Evolutionary conservation across 2,888 invertebrate genomes (phyloP), one percentile per base, ranked within the genome.

Genomic region (Linnaemya tessellans): DNA sequence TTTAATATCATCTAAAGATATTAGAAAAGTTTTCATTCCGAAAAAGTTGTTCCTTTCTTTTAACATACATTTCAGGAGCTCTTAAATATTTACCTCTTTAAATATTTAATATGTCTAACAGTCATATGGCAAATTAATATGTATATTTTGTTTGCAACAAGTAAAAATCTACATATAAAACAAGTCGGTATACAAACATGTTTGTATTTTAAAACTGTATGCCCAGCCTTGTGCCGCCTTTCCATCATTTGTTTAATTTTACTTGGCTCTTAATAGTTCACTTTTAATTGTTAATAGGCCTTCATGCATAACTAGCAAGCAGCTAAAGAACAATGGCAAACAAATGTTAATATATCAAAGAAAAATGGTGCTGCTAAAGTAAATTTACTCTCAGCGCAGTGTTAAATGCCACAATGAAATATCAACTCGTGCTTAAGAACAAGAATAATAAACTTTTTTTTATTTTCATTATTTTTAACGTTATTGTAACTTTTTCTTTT

Each of bases 211-310:
- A 3, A 30, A 3, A 3, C 30, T 30, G 30, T 30, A 30, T 30
- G 11, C 1, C 11, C 41, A 11, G 11, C 25, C 56, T 60, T 35
- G 10, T 7, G 38, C 22, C 41, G n/a, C 38, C 68, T 79, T 51
- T 41, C 20, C 11, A 25, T 30, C 11, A 54, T 64, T 82, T 82
- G 41, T 70, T 75, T 64, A 64, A 64, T 68, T 68, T 56, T 15
- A 18, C 20, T 43, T 70, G 51, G 18, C 43, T 41, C 46, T 68
- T 67, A 62, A 64, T 46, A 68, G 68, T 18, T 20, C 18, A 22
- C 58, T 20, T 68, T 75, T 78, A 82, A 82, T 81, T 79, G 81
- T 74, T 82, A 79, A 85, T 85, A 85, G 81, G 78, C 81, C 74
- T 73, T 78, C 78, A 85, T 85, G 81, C 82, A 79, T 81, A 80